These are phyloP conservation scores for Neotragus moschatus DNA, from an alignment of 2,113 vertebrate species.

Conservation along the genomic window DNA sequence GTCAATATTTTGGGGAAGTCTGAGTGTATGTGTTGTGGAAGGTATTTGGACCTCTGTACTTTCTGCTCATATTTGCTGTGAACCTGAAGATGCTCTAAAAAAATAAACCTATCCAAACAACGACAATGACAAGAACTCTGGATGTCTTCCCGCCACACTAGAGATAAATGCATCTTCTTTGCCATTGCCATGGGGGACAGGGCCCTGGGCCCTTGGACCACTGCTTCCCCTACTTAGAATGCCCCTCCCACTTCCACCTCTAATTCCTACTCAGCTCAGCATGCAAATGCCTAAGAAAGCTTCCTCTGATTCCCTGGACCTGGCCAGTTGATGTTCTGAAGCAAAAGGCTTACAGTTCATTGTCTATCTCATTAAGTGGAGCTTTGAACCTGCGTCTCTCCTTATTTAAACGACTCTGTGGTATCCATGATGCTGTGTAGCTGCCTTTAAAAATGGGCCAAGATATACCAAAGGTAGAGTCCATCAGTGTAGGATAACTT, in stretches of 20 bases:
- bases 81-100: background rate
- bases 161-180: rapidly evolving
- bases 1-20: background rate
- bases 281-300: background rate
- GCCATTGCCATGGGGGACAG: rapidly evolving
- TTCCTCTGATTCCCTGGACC: background rate
- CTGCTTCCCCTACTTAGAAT: background rate
- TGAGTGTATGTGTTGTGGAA: background rate
- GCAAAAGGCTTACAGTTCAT: background rate
- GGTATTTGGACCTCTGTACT: background rate
- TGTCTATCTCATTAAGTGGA: background rate
- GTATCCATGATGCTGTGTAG: background rate
- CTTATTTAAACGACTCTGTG: background rate
- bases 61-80: background rate
- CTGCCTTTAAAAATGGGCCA: background rate
- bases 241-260: background rate
- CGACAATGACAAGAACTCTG: background rate
- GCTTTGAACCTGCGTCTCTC: background rate
- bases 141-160: background rate
- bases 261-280: background rate
- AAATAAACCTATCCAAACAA: background rate
- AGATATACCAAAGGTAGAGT: background rate
- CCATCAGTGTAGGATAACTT: background rate
- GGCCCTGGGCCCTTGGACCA: no score
- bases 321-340: background rate